Evolutionary conservation across 2,888 invertebrate genomes (phyloP), one percentile per base, ranked within the genome.

Genomic region (Cantharis nigra): DNA sequence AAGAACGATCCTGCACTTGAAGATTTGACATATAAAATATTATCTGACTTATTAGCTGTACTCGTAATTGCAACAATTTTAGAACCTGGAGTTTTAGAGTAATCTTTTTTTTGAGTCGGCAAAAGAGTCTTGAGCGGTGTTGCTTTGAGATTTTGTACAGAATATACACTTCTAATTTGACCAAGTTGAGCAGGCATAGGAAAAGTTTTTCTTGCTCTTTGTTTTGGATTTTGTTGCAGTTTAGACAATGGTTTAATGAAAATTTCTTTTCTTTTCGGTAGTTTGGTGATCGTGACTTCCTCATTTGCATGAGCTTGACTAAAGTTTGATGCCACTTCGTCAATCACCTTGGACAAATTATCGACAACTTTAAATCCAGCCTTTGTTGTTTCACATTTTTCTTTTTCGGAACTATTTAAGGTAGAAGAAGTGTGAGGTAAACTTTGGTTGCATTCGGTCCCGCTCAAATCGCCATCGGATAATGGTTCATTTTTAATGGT

Each of bases 401-500:
- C 75, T 79, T 84, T 87, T 79, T 87, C 87, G 0, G 85, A 85
- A 72, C 87, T 87, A 78, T 87, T 87, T 72, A 87, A 81, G 0
- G 88, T 87, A 0, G 87, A 87, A 63, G 87, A 77, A 77, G 87
- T 87, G 72, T 85, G 83, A 69, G 84, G 82, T 80, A 86, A 86
- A 14, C 84, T 83, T 77, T 87, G 86, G 79, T 85, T 83, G 70
- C 85, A 83, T 78, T 84, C 83, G 14, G 75, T 75, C 65, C 85
- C 85, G 23, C 78, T 81, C 18, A 78, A 73, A 13, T 85, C 84
- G 1, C 84, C 86, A 9, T 85, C 84, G 5, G 84, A 84, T 62
- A 84, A 84, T 0, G 86, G 85, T 82, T 88, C 87, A 73, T 85
- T 86, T 82, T 88, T 88, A 64, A 87, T 85, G 70, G 83, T 83